Conservation (phyloP, 2,113 vertebrate species). For the Glareola pratincola region DNA sequence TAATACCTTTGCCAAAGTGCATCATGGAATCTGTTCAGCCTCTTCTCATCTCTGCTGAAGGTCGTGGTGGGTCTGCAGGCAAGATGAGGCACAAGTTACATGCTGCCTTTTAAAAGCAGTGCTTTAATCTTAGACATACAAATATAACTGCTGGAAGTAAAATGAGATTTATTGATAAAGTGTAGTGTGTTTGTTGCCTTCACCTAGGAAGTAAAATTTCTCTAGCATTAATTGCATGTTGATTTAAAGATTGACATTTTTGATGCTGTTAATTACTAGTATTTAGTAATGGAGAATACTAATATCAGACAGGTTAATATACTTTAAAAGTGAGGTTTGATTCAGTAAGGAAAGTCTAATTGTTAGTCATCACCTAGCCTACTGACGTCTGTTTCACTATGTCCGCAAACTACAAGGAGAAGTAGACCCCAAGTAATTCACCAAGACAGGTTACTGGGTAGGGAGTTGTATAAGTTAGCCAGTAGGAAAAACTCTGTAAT, state of each 20-base stretch:
- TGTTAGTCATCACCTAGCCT: background rate
- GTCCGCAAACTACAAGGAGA: background rate
- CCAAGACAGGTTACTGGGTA: background rate
- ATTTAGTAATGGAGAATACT: background rate
- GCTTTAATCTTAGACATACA: background rate
- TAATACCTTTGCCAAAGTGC: background rate
- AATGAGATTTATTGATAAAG: background rate
- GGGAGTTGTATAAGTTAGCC: background rate
- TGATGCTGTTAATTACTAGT: background rate
- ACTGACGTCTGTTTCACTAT: background rate
- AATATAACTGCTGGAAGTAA: background rate
- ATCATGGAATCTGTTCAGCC: background rate
- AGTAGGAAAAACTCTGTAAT: background rate
- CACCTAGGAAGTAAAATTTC: background rate
- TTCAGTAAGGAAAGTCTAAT: background rate
- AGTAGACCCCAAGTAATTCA: background rate
- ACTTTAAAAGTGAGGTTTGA: background rate
- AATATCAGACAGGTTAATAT: background rate
- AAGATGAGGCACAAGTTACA: background rate
- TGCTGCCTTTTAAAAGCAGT: background rate
- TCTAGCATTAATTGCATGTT: background rate
- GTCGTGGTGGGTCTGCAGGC: background rate
- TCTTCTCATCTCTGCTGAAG: background rate
- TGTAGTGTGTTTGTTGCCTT: accelerated
- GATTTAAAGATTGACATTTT: background rate